Evolutionary conservation across 2,113 vertebrate genomes (phyloP), one percentile per base, ranked within the genome.

Genomic region (Cebus imitator): DNA sequence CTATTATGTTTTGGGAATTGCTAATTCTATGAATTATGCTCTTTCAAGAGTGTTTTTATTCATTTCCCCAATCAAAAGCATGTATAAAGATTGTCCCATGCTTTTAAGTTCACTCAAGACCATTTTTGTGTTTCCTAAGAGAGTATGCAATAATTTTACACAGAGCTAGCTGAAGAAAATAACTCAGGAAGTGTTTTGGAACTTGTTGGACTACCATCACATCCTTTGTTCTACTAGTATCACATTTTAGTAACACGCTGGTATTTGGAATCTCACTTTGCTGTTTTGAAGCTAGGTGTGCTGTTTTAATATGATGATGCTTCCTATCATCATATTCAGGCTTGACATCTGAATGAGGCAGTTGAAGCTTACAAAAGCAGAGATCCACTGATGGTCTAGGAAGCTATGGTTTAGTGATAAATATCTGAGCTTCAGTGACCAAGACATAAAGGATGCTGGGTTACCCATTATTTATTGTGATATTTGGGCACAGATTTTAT

Each of bases 41-140:
- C 72, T 73, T 90, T 87, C 84, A 80, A 94, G 48, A 43, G 52
- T 93, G 75, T 90, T 96, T 92, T 91, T 93, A 80, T 95, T 93
- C 91, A 95, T 57, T 86, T 57, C 66, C 52, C 52, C 78, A 95
- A 78, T 96, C 87, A 79, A 89, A 91, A 89, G 23, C 83, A 27
- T 93, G 72, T 84, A 40, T 40, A 40, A 81, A 76, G 89, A 75
- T 70, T 72, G 40, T 66, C 48, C 32, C 27, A 55, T 58, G 93
- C 88, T 94, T 97, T 96, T 91, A 93, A 91, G 21, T 81, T 83
- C 52, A 64, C 57, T 32, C 5, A 57, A 45, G 78, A 75, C 55
- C 18, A 58, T 25, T 86, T 93, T 86, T 84, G 7, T 64, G 32
- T 93, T 61, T 87, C 93, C 89, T 83, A 82, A 95, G 72, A 70